These are phyloP conservation scores for Galemys pyrenaicus DNA, from an alignment of 2,113 vertebrate species.

Conservation along the genomic window DNA sequence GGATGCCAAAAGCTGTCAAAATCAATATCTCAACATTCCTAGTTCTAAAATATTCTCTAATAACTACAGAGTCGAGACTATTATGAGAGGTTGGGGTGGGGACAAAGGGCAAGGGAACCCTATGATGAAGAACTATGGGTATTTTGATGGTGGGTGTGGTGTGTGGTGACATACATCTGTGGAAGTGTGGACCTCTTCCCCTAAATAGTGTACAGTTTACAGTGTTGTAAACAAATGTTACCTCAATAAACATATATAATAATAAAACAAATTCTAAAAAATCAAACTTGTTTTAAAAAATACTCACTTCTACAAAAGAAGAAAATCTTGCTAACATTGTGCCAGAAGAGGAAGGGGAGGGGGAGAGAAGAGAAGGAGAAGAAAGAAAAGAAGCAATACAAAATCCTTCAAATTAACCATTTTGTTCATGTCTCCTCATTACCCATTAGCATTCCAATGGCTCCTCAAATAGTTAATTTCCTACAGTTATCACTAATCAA, in stretches of 20 bases:
- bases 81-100: too few relatives aligned
- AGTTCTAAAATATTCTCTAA: slow-evolving; percentile 42
- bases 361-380: background rate
- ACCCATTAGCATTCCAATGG: background rate
- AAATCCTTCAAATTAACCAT: background rate
- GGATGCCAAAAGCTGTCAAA: slow-evolving; percentile 68
- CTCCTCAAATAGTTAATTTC: background rate
- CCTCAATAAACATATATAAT: background rate
- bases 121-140: too few relatives aligned
- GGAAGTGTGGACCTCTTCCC: too few relatives aligned
- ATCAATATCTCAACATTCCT: slow-evolving; percentile 56
- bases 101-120: too few relatives aligned
- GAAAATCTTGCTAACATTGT: slow-evolving; percentile 6
- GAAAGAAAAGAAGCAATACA: background rate
- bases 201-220: too few relatives aligned
- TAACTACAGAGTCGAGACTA: background rate
- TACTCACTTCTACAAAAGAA: background rate
- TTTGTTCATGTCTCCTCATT: background rate
- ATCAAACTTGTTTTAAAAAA: background rate
- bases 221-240: too few relatives aligned
- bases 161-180: too few relatives aligned
- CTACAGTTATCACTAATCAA: background rate
- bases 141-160: too few relatives aligned
- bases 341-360: background rate
- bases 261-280: background rate